Base-by-base conservation (phyloP, 2,113 vertebrate species). In the Protomyctophum bolini region DNA sequence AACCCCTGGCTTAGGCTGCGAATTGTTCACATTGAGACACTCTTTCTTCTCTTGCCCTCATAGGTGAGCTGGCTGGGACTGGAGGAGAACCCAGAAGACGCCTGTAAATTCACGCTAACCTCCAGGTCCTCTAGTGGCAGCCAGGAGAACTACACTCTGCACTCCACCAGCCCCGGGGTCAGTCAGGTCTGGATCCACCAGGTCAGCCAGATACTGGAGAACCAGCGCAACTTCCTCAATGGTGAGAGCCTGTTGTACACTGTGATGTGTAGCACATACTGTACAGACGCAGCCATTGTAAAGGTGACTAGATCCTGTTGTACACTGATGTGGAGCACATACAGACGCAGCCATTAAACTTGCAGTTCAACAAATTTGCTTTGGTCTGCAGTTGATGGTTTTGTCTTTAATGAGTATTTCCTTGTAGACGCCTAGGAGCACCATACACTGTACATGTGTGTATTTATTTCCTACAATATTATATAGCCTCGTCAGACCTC, bases 141-240 rank as follows among this genome's bases (percentile, higher is more conserved):
- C 69, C 78, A 92, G 1, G 96, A 98, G 91, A 95, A 93, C 85
- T 98, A 94, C 86, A 76, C 96, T 79, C 89, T 99, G 63, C 96
- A 97, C 87, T 95, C 97, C 6, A 83, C 95, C 10, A 97, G 93
- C 82, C 95, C 97, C 2, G 94, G 92, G 68, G 91, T 96, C 71
- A 94, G 95, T 77, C 96, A 97, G 75, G 89, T 94, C 2, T 99
- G 98, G 98, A 92, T 98, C 76, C 95, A 97, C 15, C 97, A 98
- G 91, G 95, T 99, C 86, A 96, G 96, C 94, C 97, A 99, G 91
- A 98, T 99, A 80, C 91, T 99, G 88, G 97, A 99, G 92, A 99
- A 97, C 93, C 97, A 99, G 92, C 96, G 96, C 80, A 99, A 99
- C 85, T 99, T 99, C 91, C 94, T 99, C 90, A 99, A 99, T 85